These are phyloP conservation scores for Brenthis hecate DNA, from an alignment of 2,888 invertebrate species.

Conservation along the genomic window DNA sequence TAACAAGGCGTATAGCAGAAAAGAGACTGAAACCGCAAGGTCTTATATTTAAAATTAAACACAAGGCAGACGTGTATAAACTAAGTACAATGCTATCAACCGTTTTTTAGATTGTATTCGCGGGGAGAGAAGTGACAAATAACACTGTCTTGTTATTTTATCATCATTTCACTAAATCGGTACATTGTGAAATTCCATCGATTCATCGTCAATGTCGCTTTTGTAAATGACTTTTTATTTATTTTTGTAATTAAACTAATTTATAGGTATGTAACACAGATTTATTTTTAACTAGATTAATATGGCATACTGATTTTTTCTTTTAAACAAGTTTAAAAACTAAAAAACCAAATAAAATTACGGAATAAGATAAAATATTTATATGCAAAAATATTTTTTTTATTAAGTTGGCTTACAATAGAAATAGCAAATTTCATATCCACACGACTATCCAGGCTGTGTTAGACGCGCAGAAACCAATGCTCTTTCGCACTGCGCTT, in stretches of 20 bases:
- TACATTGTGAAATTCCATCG: slow-evolving; percentile 20
- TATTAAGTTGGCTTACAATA: no score
- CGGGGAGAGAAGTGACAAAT: slow-evolving; percentile 24
- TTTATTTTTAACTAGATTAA: no score
- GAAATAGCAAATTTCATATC: no score
- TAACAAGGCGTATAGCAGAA: slow-evolving; percentile 23
- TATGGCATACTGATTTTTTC: no score
- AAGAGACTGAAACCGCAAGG: slow-evolving; percentile 24
- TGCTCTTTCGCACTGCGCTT: no score
- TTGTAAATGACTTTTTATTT: neutral
- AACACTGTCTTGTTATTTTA: slow-evolving; percentile 34
- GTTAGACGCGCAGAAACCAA: no score
- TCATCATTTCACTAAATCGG: slow-evolving; percentile 24
- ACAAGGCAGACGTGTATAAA: slow-evolving; percentile 42
- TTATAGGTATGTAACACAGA: no score
- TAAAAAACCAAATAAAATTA: no score
- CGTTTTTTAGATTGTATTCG: slow-evolving; percentile 44
- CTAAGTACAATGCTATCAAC: slow-evolving; percentile 46
- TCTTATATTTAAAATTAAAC: slow-evolving; percentile 33
- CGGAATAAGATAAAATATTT: no score
- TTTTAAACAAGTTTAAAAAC: no score
- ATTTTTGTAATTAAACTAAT: neutral
- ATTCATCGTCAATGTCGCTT: neutral
- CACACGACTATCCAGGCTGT: no score
- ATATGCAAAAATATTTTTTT: no score